Base-by-base conservation (phyloP, 2,888 invertebrate genomes). In the Troglohyphantes excavatus region DNA sequence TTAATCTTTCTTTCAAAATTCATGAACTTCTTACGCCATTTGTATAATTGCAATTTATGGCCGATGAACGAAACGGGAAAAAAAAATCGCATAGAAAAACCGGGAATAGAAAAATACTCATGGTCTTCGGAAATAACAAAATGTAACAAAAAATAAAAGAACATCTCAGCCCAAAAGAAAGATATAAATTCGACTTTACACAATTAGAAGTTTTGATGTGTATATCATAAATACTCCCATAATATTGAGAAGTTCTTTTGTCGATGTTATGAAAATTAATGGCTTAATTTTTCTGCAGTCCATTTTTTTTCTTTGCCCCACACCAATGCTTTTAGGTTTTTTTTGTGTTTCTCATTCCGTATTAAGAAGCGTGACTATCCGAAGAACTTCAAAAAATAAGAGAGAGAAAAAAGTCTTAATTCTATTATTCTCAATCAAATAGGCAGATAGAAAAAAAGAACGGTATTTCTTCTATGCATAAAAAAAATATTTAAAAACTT, bases 391-490 rank as follows among this genome's bases (percentile, higher is more conserved):
- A 79, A 86, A 61, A 27, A 17, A 23, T 5, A n/a, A 11, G 26
- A 79, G 46, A 27, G 43, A 53, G 46, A 65, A 78, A 88, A 89
- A 89, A 89, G 43, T 89, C 88, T 89, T 89, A 89, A 89, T 89
- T 89, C 88, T 89, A 82, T 89, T 89, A 89, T 89, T 89, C 76
- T 89, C 88, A 89, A 89, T 89, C 88, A 89, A 76, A 82, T 76
- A 89, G 82, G 67, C 70, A 70, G 70, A 73, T 23, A 26, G 67
- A 27, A 53, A 72, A 59, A 59, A 76, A n/a, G n/a, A 9, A 39
- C 11, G 23, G 61, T 76, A 78, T 76, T 68, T 68, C 61, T 78
- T 65, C 63, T 78, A 19, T 26, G 68, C 26, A 67, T 61, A 61
- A 76, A 68, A 73, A 78, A 78, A 65, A 61, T 43, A 61, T 81